phyloP scores from a whole-genome alignment of 2,888 invertebrate genomes.

The Leptarthrus brevirostris region DNA sequence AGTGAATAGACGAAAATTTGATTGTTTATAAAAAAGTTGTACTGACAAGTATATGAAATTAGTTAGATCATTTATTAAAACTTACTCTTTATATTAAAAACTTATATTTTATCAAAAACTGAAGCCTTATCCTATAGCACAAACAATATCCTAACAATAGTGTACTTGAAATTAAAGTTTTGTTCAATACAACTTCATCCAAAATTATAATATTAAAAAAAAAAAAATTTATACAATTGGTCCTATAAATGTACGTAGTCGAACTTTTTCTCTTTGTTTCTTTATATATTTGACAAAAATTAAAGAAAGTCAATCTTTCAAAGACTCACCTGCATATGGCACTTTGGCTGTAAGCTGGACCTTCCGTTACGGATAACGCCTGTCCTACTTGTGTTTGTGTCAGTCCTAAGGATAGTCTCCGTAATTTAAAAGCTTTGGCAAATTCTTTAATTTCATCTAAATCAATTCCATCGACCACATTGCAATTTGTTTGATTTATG shows the following conservation, averaged over 20 bases:
- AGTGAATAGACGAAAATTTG: no score
- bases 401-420: conserved; percentile 90
- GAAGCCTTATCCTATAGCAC: no score
- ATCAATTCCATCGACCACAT: conserved; percentile 96
- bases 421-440: conserved; percentile 95
- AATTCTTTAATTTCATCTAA: conserved; percentile 98
- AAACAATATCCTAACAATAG: no score
- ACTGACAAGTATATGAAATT: no score
- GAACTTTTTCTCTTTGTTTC: conserved; percentile 44
- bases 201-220: no score
- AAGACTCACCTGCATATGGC: conserved; percentile 94
- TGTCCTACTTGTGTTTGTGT: conserved; percentile 99
- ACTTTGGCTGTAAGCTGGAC: conserved; percentile 98
- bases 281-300: conserved; percentile 37
- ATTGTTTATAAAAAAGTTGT: no score
- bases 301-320: conserved; percentile 44
- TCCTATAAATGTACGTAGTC: background rate
- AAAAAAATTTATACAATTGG: background rate
- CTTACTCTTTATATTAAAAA: no score
- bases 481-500: conserved; percentile 92
- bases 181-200: no score
- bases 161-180: no score
- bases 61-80: no score
- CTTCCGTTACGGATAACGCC: conserved; percentile 94
- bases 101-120: no score